Conservation (phyloP, 2,797 vertebrate species). For the Syngnathus acus region DNA sequence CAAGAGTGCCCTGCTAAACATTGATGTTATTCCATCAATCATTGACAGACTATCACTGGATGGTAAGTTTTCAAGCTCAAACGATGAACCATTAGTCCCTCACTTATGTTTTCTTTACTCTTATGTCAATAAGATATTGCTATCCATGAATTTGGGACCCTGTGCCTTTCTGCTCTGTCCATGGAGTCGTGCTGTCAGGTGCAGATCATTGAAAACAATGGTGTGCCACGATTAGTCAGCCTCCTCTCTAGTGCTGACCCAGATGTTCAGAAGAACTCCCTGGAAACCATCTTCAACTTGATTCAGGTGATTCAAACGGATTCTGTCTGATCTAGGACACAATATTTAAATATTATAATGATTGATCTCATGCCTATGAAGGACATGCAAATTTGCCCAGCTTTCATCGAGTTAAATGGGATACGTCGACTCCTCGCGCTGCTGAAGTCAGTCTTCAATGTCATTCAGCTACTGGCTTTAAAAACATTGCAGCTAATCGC, state of each 20-base stretch:
- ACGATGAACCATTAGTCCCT: not conserved
- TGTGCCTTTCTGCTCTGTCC: slow-evolving; percentile 82
- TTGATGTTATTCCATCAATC: slow-evolving; percentile 77
- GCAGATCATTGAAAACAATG: slow-evolving; percentile 79
- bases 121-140: slow-evolving; percentile 72
- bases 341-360: not conserved
- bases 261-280: slow-evolving; percentile 86
- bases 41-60: slow-evolving; percentile 77
- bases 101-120: not conserved
- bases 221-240: slow-evolving; percentile 75
- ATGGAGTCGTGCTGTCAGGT: slow-evolving; percentile 75
- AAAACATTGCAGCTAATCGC: slow-evolving; percentile 75
- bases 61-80: slow-evolving; percentile 63
- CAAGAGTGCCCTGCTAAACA: slow-evolving; percentile 73
- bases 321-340: not conserved
- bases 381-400: slow-evolving; percentile 74
- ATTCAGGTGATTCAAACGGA: slow-evolving; percentile 71
- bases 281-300: slow-evolving; percentile 83
- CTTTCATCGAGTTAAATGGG: slow-evolving; percentile 66
- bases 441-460: slow-evolving; percentile 80
- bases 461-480: slow-evolving; percentile 83
- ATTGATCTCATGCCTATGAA: slow-evolving; percentile 41
- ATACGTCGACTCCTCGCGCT: slow-evolving; percentile 77
- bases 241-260: slow-evolving; percentile 83
- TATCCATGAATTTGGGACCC: slow-evolving; percentile 85